phyloP scores from a whole-genome alignment of 2,797 vertebrate genomes.

The Sternotherus odoratus region DNA sequence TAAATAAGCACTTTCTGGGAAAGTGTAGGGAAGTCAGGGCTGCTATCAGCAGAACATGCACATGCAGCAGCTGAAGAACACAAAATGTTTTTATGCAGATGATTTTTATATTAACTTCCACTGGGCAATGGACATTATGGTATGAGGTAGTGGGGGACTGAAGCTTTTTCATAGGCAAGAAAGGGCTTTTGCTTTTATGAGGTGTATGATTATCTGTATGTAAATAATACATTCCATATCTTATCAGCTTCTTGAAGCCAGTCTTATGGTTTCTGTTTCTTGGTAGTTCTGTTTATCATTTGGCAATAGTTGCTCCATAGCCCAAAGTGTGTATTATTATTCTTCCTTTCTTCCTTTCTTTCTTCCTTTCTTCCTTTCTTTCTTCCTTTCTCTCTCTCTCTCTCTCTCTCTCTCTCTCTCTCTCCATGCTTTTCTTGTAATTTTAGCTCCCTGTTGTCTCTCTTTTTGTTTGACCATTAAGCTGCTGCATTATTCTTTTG shows the following conservation, averaged over 20 bases:
- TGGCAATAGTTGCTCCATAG: background rate
- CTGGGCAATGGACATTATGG: background rate
- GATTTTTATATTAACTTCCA: background rate
- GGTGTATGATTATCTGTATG: slow-evolving; percentile 1
- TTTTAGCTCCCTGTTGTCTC: slow-evolving; percentile 31
- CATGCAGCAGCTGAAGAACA: background rate
- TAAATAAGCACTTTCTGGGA: background rate
- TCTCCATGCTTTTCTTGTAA: slow-evolving; percentile 8
- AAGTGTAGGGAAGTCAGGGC: background rate
- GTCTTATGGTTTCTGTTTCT: slow-evolving; percentile 30
- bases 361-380: too few species aligned
- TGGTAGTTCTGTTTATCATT: slow-evolving; percentile 13
- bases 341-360: too few species aligned
- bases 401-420: too few species aligned
- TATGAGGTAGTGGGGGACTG: background rate
- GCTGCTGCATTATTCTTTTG: slow-evolving; percentile 43
- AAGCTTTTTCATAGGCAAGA: background rate
- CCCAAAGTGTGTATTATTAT: background rate
- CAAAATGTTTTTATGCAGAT: background rate
- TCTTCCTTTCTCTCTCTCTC: too few species aligned
- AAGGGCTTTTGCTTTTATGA: background rate
- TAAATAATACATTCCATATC: background rate
- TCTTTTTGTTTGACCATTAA: slow-evolving; percentile 45
- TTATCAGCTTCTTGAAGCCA: slow-evolving; percentile 30
- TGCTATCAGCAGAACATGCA: background rate